Evolutionary conservation across 2,888 invertebrate species (phyloP).

Genomic region (Sphaerophoria taeniata): DNA sequence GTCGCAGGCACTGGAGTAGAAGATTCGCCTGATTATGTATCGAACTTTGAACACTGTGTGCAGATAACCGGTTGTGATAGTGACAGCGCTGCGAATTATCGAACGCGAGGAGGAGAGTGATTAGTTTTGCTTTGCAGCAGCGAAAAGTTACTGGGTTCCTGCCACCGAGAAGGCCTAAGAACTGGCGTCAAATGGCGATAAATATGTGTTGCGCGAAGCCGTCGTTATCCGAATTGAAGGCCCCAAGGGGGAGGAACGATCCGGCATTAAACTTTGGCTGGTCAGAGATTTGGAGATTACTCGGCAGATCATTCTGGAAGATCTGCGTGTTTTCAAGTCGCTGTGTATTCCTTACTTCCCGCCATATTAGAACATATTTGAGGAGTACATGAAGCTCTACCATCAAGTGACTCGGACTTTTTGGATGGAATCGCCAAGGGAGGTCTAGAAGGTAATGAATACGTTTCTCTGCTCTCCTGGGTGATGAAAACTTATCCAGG

Average conservation of each 20-base stretch:
- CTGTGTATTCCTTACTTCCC: constrained; percentile 97
- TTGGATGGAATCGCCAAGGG: constrained; percentile 93
- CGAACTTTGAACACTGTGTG: constrained; percentile 96
- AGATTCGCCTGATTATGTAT: constrained; percentile 94
- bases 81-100: constrained; percentile 97
- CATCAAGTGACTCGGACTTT: constrained; percentile 92
- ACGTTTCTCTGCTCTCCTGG: constrained; percentile 97
- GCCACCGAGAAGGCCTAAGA: constrained; percentile 97
- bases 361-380: constrained; percentile 95
- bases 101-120: constrained; percentile 98
- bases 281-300: constrained; percentile 96
- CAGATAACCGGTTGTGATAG: constrained; percentile 97
- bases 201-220: constrained; percentile 90
- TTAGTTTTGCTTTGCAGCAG: constrained; percentile 89
- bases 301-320: constrained; percentile 94
- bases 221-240: constrained; percentile 95
- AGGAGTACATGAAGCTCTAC: constrained; percentile 96
- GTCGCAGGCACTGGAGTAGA: constrained; percentile 94
- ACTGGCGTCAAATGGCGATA: constrained; percentile 94
- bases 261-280: constrained; percentile 97
- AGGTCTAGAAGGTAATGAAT: constrained; percentile 97
- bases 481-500: constrained; percentile 95
- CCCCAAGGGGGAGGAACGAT: constrained; percentile 95
- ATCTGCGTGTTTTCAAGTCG: constrained; percentile 94
- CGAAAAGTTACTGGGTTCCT: constrained; percentile 90